Percentiles rank a stretch among this genome's conserved stretches.
These are phyloP conservation scores for Hypotaenidia okinawae DNA, from an alignment of 2,797 vertebrate genomes.

Conservation along the genomic window DNA sequence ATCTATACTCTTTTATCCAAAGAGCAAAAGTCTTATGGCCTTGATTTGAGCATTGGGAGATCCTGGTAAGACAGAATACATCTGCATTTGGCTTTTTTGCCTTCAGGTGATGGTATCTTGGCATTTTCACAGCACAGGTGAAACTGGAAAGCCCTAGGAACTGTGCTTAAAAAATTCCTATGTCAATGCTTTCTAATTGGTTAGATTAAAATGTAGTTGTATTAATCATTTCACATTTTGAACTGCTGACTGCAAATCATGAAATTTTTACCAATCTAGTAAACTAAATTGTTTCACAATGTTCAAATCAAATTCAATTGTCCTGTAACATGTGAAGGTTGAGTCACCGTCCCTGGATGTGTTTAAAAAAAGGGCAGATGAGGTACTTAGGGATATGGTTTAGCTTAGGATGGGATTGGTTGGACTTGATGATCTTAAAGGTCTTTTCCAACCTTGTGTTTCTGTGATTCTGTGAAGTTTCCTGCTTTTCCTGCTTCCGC, in stretches of 20 bases:
- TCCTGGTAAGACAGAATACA: background rate
- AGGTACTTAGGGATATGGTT: too few relatives aligned
- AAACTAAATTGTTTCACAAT: background rate
- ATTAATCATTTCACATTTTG: background rate
- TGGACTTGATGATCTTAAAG: too few relatives aligned
- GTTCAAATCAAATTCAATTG: background rate
- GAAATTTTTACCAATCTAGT: background rate
- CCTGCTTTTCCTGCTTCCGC: background rate
- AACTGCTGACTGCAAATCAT: background rate
- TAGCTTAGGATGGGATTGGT: too few relatives aligned
- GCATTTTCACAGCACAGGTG: background rate
- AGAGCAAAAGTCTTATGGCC: background rate
- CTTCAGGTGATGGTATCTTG: background rate
- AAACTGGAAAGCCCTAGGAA: background rate
- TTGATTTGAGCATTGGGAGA: background rate
- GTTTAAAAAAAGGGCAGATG: too few relatives aligned
- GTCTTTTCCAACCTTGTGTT: too few relatives aligned
- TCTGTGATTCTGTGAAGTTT: background rate
- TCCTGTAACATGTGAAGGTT: background rate
- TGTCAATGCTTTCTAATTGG: background rate
- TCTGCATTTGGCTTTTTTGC: background rate
- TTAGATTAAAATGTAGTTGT: background rate
- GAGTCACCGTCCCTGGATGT: too few relatives aligned
- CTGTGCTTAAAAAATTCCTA: constrained; percentile 5
- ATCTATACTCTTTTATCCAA: background rate